Evolutionary conservation across 2,888 invertebrate genomes (phyloP).

Genomic region (Carterocephalus palaemon): DNA sequence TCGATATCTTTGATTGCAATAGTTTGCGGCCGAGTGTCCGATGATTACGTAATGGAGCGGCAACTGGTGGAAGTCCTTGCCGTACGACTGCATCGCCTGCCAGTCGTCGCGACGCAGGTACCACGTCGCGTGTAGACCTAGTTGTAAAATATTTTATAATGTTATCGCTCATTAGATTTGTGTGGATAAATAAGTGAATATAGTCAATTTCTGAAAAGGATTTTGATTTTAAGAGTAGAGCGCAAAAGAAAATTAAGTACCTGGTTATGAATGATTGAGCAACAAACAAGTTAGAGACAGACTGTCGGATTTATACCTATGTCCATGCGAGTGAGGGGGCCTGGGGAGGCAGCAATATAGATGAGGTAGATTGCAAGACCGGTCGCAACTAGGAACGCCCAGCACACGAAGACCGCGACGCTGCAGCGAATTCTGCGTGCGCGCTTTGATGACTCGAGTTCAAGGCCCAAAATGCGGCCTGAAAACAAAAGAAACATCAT

Average conservation of each 20-base stretch:
- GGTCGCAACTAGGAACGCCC: constrained; percentile 58
- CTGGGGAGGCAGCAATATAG: constrained; percentile 40
- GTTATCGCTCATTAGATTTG: constrained; percentile 5
- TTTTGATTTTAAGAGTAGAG: not conserved
- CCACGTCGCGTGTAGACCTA: constrained; percentile 63
- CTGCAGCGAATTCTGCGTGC: constrained; percentile 59
- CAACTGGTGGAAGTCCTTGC: constrained; percentile 41
- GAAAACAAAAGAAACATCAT: constrained; percentile 43
- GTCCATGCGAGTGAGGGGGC: constrained; percentile 46
- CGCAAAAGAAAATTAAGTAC: not conserved
- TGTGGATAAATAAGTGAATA: not conserved
- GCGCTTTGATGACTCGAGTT: constrained; percentile 55
- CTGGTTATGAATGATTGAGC: no score
- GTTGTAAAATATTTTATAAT: constrained; percentile 36
- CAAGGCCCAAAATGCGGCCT: constrained; percentile 67
- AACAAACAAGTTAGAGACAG: no score
- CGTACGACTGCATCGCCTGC: constrained; percentile 58
- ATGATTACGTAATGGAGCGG: constrained; percentile 54
- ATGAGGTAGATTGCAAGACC: constrained; percentile 54
- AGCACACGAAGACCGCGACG: constrained; percentile 68
- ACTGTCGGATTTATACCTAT: constrained; percentile 52
- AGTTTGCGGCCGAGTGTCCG: constrained; percentile 51
- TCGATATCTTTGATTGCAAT: constrained; percentile 44
- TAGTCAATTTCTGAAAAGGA: not conserved
- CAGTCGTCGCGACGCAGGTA: constrained; percentile 63